Conservation (phyloP, 2,888 invertebrate species). For the Apodemia zela region DNA sequence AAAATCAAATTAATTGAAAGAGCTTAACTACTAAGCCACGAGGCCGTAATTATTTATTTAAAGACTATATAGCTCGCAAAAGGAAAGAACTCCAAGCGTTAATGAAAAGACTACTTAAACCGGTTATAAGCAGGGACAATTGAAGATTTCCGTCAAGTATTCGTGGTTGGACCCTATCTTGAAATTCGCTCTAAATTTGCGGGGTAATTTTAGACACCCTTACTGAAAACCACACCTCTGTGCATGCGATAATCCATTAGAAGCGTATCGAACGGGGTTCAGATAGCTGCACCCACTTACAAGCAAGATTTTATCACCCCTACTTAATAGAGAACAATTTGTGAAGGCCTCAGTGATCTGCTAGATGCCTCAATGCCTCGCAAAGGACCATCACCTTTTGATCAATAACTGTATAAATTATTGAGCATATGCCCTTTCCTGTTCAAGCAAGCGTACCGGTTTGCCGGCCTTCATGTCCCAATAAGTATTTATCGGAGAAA, state of each 20-base stretch:
- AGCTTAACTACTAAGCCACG: too few relatives aligned
- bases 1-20: too few relatives aligned
- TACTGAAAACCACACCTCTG: conserved; percentile 36
- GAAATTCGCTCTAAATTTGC: conserved; percentile 1
- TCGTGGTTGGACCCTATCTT: conserved; percentile 11
- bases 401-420: conserved; percentile 80
- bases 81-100: background rate
- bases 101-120: conserved; percentile 16
- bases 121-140: conserved; percentile 2
- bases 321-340: conserved; percentile 65
- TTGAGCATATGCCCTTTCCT: conserved; percentile 74
- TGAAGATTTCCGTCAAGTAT: conserved; percentile 4
- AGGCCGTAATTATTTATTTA: background rate
- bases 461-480: conserved; percentile 58
- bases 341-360: conserved; percentile 53
- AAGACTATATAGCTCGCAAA: background rate
- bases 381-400: conserved; percentile 77
- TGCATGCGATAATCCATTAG: conserved; percentile 47
- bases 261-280: conserved; percentile 51
- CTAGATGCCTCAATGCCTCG: conserved; percentile 65
- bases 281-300: conserved; percentile 47
- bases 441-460: conserved; percentile 63
- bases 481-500: conserved; percentile 39
- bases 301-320: conserved; percentile 72
- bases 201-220: conserved; percentile 22